Base-by-base conservation (phyloP, 2,888 invertebrate genomes). In the Lissocephala sabroskyi region DNA sequence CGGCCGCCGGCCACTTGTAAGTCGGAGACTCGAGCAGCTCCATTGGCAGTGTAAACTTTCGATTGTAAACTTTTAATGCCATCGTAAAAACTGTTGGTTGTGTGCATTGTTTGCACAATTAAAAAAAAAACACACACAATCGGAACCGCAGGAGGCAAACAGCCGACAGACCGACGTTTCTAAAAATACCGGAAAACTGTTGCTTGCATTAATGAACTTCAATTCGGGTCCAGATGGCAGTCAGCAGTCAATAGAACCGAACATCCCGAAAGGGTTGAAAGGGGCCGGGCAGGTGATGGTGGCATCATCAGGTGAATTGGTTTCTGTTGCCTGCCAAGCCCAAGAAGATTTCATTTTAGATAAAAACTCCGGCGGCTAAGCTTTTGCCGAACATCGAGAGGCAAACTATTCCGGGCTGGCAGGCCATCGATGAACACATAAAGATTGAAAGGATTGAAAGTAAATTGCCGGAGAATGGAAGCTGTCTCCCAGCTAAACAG, bases 281-380 rank as follows among this genome's bases (percentile, higher is more conserved):
- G n/a, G n/a, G n/a, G n/a, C n/a, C n/a, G n/a, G n/a, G n/a, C n/a
- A n/a, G n/a, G n/a, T n/a, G n/a, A n/a, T n/a, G n/a, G n/a, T n/a
- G n/a, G n/a, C n/a, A n/a, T n/a, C n/a, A n/a, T n/a, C n/a, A n/a
- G n/a, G n/a, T n/a, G n/a, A n/a, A n/a, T n/a, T n/a, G n/a, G n/a
- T n/a, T n/a, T n/a, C n/a, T n/a, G n/a, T n/a, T n/a, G n/a, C n/a
- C n/a, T n/a, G n/a, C n/a, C n/a, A n/a, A n/a, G n/a, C 53, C 68
- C 66, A 56, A 74, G 75, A 71, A 70, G 68, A 68, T 68, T 70
- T 65, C 60, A 66, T 68, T 68, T 74, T 70, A 68, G 68, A 68
- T 68, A 74, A 60, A 60, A 55, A 58, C n/a, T n/a, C n/a, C n/a
- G n/a, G n/a, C n/a, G n/a, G n/a, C n/a, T 62, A 57, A 74, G 63